Base-by-base conservation (phyloP, 2,888 invertebrate species). In the Amorpha juglandis region DNA sequence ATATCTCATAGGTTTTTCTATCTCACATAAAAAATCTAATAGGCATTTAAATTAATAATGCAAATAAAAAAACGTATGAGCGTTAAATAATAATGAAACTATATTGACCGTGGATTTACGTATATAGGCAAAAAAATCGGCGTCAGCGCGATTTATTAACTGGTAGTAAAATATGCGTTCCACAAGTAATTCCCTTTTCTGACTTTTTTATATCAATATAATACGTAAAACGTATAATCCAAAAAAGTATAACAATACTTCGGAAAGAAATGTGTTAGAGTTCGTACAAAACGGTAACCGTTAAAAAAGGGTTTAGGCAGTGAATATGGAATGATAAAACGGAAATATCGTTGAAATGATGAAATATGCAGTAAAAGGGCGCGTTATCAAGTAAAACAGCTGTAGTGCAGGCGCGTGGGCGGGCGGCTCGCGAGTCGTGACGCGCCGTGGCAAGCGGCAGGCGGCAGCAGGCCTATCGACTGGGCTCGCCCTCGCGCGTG, bases 401-500 rank as follows among this genome's bases (percentile, higher is more conserved):
- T 92, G 92, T 92, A 86, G 81, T 88, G 88, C 86, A 87, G 83
- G 85, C 86, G 83, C 81, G 88, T 79, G 86, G 89, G 89, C 88
- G 90, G 86, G 84, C 82, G 86, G 83, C 48, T 48, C 48, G 84
- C 82, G 86, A 82, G 16, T 48, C 48, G 16, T 16, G 48, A 7
- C 45, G 50, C 19, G 50, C 78, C 77, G 74, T 78, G 63, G 70
- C 71, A 67, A 67, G 50, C 50, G 19, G 78, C 77, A 74, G 78
- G 69, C 70, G 55, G 70, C 70, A 66, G 67, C 69, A 74, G 77
- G 82, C 84, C 86, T 87, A 90, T 88, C 89, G 90, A 88, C 85
- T 84, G 77, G 80, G 69, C 73, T 63, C 80, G 80, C 76, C 81
- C 78, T 71, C 80, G 78, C 80, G 82, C 83, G 78, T 83, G 83